Base-by-base conservation (phyloP, 2,888 invertebrate species). In the Limenitis camilla region DNA sequence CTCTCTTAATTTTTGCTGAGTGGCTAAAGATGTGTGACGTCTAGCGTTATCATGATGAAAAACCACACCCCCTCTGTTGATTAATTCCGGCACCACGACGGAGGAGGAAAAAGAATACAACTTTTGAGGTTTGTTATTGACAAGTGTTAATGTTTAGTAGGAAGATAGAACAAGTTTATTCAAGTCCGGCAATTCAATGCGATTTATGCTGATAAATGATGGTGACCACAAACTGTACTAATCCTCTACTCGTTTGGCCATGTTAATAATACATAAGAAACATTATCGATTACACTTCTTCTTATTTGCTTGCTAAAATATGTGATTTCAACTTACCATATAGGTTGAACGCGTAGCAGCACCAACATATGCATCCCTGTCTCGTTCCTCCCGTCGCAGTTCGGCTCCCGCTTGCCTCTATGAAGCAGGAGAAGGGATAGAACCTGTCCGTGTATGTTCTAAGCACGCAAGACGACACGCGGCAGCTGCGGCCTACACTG, bases 321-420 rank as follows among this genome's bases (percentile, higher is more conserved):
- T 27, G 31, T 30, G 64, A 41, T 27, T 38, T 8, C 9, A 38
- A 4, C 11, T 10, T 4, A 6, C 8, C 5, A 2, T 19, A 5
- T 65, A 91, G 91, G 81, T 92, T 64, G 90, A 90, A 28, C 86
- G 92, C 49, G 88, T 93, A 51, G 85, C 90, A 6, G 91, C 92
- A 0, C 92, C 92, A 1, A 93, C 93, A 0, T 89, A 90, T 65
- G 89, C 92, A 9, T 92, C 91, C n/a, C 59, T 90, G 49, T 72
- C 81, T 33, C 90, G 91, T 2, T 77, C 88, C 33, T 29, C 61
- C 46, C 76, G 83, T 0, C 79, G 79, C 44, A 67, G 71, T 62
- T 71, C 72, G 40, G 75, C 78, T 62, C 76, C 78, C 44, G 72
- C 66, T 33, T 63, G 65, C 51, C 51, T 63, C 48, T 31, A 51